Evolutionary conservation across 1,140 invertebrate genomes (phyloP).

Genomic region (Amyelois transitella): DNA sequence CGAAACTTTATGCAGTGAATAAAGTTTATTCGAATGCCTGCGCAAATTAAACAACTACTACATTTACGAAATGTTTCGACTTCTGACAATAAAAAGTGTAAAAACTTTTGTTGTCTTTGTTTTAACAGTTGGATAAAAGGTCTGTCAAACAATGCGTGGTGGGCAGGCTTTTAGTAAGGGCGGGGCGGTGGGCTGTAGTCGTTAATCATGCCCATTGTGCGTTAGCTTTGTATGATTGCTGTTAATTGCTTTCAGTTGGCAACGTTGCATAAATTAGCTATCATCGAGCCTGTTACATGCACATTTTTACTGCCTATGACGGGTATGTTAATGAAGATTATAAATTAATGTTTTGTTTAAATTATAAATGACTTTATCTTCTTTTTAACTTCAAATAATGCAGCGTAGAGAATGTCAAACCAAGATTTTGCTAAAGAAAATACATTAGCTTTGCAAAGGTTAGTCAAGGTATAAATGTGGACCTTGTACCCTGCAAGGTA

Average conservation of each 20-base stretch:
- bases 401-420: no score
- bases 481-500: no score
- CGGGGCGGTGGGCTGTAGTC: background rate
- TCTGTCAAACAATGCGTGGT: background rate
- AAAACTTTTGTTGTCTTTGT: background rate
- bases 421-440: no score
- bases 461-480: no score
- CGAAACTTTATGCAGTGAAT: no score
- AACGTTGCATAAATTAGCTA: constrained; percentile 1
- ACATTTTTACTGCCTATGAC: background rate
- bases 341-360: background rate
- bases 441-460: no score
- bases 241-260: constrained; percentile 3
- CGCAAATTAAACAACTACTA: background rate
- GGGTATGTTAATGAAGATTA: background rate
- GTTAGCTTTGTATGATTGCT: background rate
- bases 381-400: no score
- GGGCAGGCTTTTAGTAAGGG: background rate
- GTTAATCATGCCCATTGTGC: background rate
- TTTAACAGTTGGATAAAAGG: background rate
- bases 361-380: background rate
- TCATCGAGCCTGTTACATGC: background rate
- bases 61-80: background rate
- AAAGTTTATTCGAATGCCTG: no score
- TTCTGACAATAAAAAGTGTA: background rate